Base-by-base conservation (phyloP, 2,113 vertebrate genomes). In the Typhlomys cinereus region DNA sequence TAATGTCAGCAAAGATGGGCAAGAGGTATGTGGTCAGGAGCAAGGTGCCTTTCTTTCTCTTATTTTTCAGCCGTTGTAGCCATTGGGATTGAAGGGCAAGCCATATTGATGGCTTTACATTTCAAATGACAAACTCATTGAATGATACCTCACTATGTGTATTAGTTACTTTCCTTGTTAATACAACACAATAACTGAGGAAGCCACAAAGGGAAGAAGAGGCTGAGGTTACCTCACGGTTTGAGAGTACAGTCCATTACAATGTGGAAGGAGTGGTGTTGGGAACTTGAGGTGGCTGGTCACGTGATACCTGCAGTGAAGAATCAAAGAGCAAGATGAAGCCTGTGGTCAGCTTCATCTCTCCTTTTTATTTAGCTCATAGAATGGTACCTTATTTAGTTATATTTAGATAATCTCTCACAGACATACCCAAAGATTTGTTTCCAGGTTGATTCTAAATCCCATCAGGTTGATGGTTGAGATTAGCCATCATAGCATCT, bases 1-100 rank as follows among this genome's bases (percentile, higher is more conserved):
- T 94, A 95, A 97, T 61, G 94, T 97, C 82, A 98, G 98, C 96
- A 98, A 97, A 94, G 98, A 98, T 1, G 98, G 99, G 31, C 98
- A 98, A 57, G 98, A 99, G 98, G 99, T 99, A 97, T 25, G 13
- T 31, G 14, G 3, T 82, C 25, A 4, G 1, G 7, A 17, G 64
- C 1, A 23, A 17, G 21, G 15, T 48, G 29, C 44, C 27, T 39
- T 80, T 44, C 62, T 74, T 71, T 74, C 31, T 5, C 41, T 34
- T 13, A 5, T n/a, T 85, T 14, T 61, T 76, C 59, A 34, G 31
- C 46, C 46, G 29, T 82, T 66, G 17, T 76, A 54, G 5, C 48
- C 48, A 44, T 75, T 50, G 48, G 29, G 10, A 31, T 17, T n/a
- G 71, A 59, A 62, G 66, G 10, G 20, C 3, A 41, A 75, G n/a